Base-by-base conservation (phyloP, 2,888 invertebrate genomes). In the Aphodius sticticus region DNA sequence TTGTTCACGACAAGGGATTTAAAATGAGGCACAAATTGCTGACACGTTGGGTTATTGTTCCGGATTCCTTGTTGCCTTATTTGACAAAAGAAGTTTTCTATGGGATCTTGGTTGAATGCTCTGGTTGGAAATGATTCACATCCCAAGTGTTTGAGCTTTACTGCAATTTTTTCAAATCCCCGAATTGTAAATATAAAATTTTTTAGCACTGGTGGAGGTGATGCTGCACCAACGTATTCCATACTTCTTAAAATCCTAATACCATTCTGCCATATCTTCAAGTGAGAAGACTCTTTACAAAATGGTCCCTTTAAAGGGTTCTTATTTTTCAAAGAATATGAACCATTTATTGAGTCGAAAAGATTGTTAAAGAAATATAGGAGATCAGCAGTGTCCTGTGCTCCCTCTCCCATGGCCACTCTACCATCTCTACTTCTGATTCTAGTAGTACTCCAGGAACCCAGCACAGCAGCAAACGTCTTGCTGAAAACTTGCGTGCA, bases 401-500 rank as follows among this genome's bases (percentile, higher is more conserved):
- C 78, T 37, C 37, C 53, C 3, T 53, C 12, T 53, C 9, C 12
- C 53, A 53, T 1, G 9, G 53, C 69, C 15, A 14, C 16, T n/a
- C 9, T 16, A 16, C 14, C 6, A 7, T 35, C 37, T 9, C 37
- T 7, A 53, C 53, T 53, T 9, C 53, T 7, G 53, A 12, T 53
- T 53, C 7, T 12, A 53, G 9, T 12, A 53, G 53, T 9, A 12
- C 53, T 53, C 53, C 53, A 53, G 53, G 53, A 53, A 69, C 69
- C 9, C 6, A 83, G 37, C n/a, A 70, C 80, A 75, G 79, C 82
- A 35, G 83, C 81, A 69, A 83, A 82, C 9, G 83, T 78, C 53
- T 77, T 37, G 76, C 83, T 84, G 16, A 84, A 82, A 6, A 84
- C 78, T 78, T 83, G 83, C 5, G 76, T 79, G 38, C 82, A 81